phyloP scores from a whole-genome alignment of 2,797 vertebrate genomes.

The Eupleurogrammus muticus region DNA sequence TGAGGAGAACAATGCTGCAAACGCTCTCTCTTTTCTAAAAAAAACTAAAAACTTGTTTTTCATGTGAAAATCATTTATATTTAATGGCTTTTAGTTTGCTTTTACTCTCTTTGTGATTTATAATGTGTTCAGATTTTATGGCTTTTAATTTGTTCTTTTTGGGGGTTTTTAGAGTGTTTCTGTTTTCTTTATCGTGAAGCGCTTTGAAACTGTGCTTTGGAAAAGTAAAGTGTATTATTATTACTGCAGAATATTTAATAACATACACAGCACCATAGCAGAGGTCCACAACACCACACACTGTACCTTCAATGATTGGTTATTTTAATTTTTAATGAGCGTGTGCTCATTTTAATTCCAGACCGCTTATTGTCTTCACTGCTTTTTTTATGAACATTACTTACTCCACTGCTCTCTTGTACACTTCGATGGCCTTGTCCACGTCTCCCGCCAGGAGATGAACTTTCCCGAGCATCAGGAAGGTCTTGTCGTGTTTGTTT shows the following conservation, averaged over 20 bases:
- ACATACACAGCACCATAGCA: background rate
- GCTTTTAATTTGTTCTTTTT: no score
- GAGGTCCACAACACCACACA: background rate
- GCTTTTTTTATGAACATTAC: slow-evolving; percentile 66
- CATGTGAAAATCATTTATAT: no score
- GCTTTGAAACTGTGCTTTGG: no score
- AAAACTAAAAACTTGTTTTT: no score
- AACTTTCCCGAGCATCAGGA: slow-evolving; percentile 93
- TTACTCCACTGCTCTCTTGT: slow-evolving; percentile 94
- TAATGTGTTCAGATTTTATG: no score
- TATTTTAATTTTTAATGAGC: background rate
- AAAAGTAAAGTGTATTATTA: no score
- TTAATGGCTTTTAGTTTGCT: no score
- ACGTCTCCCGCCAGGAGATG: slow-evolving; percentile 89
- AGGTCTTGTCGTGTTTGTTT: slow-evolving; percentile 92
- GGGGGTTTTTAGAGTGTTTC: no score
- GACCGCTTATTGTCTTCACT: background rate
- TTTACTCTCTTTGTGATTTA: no score
- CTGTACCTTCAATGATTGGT: background rate
- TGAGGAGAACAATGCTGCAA: no score
- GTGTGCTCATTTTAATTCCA: background rate
- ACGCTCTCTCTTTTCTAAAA: no score
- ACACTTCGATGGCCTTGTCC: slow-evolving; percentile 92
- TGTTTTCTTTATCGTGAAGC: no score
- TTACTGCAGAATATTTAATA: background rate